These are phyloP conservation scores for Macrophya annulata DNA, from an alignment of 2,888 invertebrate species.

Conservation along the genomic window DNA sequence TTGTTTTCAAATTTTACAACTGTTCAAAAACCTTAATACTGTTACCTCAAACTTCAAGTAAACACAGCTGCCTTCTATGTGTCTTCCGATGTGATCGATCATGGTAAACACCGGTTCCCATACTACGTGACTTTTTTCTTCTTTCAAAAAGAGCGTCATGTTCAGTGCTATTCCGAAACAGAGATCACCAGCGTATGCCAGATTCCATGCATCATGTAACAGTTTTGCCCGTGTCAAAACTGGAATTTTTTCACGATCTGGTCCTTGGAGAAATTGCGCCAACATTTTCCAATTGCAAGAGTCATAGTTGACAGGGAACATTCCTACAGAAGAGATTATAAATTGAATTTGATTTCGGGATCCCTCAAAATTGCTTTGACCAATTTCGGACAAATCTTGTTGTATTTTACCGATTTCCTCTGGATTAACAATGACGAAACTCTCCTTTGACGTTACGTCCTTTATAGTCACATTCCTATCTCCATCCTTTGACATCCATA, in stretches of 20 bases:
- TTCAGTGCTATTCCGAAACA: constrained; percentile 89
- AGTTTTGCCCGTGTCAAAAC: constrained; percentile 88
- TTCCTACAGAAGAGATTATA: constrained; percentile 81
- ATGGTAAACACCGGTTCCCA: constrained; percentile 93
- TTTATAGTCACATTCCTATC: constrained; percentile 80
- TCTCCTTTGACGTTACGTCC: constrained; percentile 82
- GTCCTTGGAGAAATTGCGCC: constrained; percentile 82
- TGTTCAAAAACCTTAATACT: not conserved
- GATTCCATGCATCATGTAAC: constrained; percentile 89
- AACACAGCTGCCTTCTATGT: constrained; percentile 84
- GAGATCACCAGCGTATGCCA: constrained; percentile 89
- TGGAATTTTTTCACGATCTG: constrained; percentile 81
- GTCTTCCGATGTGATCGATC: constrained; percentile 90
- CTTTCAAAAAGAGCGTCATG: constrained; percentile 89
- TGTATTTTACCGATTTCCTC: constrained; percentile 88
- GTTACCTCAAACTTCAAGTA: constrained; percentile 88
- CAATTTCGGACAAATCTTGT: not conserved
- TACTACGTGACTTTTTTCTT: constrained; percentile 88
- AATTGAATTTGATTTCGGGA: not conserved
- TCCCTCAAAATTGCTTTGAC: not conserved
- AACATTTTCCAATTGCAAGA: constrained; percentile 89
- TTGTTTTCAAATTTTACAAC: not conserved
- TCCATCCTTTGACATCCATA: constrained; percentile 84
- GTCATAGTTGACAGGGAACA: constrained; percentile 93
- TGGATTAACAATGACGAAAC: constrained; percentile 90